Evolutionary conservation across 2,113 vertebrate species (phyloP).

Genomic region (Sapayoa aenigma): DNA sequence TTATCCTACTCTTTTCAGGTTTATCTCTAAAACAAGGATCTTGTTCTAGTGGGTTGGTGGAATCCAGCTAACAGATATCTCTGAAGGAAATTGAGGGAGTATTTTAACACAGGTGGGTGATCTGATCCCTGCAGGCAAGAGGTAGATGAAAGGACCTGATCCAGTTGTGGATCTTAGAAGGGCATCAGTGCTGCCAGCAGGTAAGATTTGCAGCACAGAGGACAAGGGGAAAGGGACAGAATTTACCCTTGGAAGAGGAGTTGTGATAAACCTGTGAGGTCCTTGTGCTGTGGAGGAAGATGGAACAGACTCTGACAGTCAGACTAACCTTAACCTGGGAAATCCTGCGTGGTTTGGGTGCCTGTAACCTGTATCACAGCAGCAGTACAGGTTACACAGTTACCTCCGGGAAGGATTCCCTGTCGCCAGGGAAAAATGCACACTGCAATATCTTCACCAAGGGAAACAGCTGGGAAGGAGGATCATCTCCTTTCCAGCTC

Average conservation of each 20-base stretch:
- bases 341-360: neutral
- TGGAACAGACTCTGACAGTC: neutral
- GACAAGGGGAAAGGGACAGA: neutral
- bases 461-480: neutral
- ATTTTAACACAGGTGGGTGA: neutral
- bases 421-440: neutral
- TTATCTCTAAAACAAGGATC: neutral
- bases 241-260: neutral
- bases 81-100: neutral
- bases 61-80: neutral
- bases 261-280: neutral
- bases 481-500: neutral
- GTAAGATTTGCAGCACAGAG: neutral
- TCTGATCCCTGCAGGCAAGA: neutral
- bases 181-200: neutral
- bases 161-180: neutral
- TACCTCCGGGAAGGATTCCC: neutral
- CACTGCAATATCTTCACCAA: rapidly evolving
- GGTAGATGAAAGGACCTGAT: neutral
- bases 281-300: rapidly evolving
- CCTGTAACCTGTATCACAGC: rapidly evolving
- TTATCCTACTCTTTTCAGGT: neutral
- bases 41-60: neutral
- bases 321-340: neutral
- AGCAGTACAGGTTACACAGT: rapidly evolving